Evolutionary conservation across 2,797 vertebrate genomes (phyloP).

Genomic region (Lacerta bilineata): DNA sequence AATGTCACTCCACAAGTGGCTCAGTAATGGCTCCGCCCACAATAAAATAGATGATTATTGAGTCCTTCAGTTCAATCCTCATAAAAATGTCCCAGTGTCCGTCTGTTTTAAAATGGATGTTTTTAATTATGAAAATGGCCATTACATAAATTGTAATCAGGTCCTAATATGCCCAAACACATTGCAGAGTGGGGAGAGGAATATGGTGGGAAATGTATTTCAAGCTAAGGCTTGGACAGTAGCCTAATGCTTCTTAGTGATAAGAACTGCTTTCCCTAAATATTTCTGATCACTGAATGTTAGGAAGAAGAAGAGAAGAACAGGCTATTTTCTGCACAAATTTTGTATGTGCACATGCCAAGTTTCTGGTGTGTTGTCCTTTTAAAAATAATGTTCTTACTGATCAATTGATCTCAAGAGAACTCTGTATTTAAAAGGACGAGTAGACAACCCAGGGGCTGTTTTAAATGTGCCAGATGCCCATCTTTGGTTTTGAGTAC

Average conservation of each 20-base stretch:
- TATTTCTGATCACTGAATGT: constrained; percentile 34
- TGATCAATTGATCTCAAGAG: constrained; percentile 71
- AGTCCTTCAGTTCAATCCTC: constrained; percentile 35
- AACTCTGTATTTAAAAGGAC: constrained; percentile 72
- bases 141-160: constrained; percentile 46
- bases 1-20: background rate
- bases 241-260: constrained; percentile 48
- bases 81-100: constrained; percentile 39
- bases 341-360: constrained; percentile 18
- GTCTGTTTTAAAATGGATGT: constrained; percentile 31
- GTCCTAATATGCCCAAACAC: constrained; percentile 12
- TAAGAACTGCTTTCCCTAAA: constrained; percentile 49
- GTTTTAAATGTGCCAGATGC: constrained; percentile 70
- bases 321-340: background rate
- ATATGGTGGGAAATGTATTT: constrained; percentile 45
- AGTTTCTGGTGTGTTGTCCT: background rate
- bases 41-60: constrained; percentile 7
- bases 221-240: constrained; percentile 43
- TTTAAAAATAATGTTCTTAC: constrained; percentile 68
- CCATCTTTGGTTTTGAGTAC: constrained; percentile 60
- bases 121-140: constrained; percentile 47
- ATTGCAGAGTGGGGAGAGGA: background rate
- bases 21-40: background rate
- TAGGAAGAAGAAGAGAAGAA: constrained; percentile 20
- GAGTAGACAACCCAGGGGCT: constrained; percentile 65